Evolutionary conservation across 2,113 vertebrate species (phyloP), one percentile per base, ranked within the genome.

Genomic region (Callaeas wilsoni): DNA sequence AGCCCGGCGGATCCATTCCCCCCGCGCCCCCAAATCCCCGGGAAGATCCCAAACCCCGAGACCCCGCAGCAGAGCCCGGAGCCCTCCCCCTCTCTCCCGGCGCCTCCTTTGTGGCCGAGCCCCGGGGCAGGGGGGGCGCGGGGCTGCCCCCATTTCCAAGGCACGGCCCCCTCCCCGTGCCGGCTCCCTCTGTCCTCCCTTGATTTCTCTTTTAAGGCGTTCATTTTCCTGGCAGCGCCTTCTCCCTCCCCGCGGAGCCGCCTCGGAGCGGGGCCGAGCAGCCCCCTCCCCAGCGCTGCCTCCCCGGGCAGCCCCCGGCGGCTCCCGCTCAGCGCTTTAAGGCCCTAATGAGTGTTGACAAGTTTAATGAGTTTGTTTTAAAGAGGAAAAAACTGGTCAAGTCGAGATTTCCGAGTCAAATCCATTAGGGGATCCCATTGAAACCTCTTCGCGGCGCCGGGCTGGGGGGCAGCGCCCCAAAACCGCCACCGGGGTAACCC

Each of bases 371-470:
- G 98, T 99, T 98, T 98, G 98, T 98, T 99, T 98, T 98, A 98
- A 97, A 97, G 97, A 98, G 98, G 98, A 99, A 99, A 97, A 98
- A 98, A 98, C 98, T 97, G 98, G 98, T 98, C 98, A 98, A 98
- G 98, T 99, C 98, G 98, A 98, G 98, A 98, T 99, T 99, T 99
- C 99, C 98, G 98, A 99, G 98, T 99, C 99, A 98, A 98, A 98
- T 98, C 98, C 98, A 98, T 98, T 98, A 98, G 98, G 96, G 96
- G 98, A 98, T 97, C 98, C 97, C 97, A 96, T 94, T 98, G 98
- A 98, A 98, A 97, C 97, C 97, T 97, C 97, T 97, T 97, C 33
- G 41, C 33, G 8, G 22, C 4, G 46, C 41, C 41, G 44, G 18
- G 44, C 13, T 13, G 44, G 44, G 46, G n/a, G n/a, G n/a, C 46